Base-by-base conservation (phyloP, 2,888 invertebrate species). In the Dasypogon diadema region DNA sequence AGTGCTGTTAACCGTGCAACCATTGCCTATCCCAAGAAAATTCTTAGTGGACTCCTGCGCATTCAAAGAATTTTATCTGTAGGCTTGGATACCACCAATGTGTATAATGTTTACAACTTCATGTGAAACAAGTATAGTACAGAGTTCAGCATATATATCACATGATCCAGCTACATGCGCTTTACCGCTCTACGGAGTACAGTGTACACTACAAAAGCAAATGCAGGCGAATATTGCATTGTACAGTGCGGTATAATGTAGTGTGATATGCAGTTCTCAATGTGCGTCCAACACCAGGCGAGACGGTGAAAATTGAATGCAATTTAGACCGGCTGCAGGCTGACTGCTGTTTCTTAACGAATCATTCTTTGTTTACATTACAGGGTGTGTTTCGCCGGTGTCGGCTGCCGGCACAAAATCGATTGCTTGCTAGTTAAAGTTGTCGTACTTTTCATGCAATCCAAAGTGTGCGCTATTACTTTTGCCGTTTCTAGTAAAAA, bases 21-120 rank as follows among this genome's bases (percentile, higher is more conserved):
- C 63, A 68, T 75, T 48, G 60, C 75, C 77, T 77, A 70, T 42
- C 77, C 70, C 77, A 77, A 77, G 26, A 30, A 16, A 58, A 75
- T 51, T 75, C 46, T 24, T 34, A 54, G 58, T 77, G 77, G 68
- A 70, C 75, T 77, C 51, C 77, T 75, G 77, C 76, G 76, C 76
- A 68, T 30, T 68, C 12, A 48, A 30, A 58, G 30, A 58, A 56
- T 24, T 24, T 2, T 8, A 14, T 14, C 21, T 60, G 60, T 21
- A 30, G 30, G 46, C n/a, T 10, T 63, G 42, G 24, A 63, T 10
- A 42, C 46, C 21, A n/a, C 10, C 22, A 37, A 18, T 22, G 21
- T 21, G 2, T n/a, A 22, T 14, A 12, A 14, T 58, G 58, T 58
- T 34, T 34, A 58, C 30, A 58, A 14, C 2, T 24, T 14, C 2